Percentiles rank a stretch among this genome's conserved stretches.
phyloP scores from a whole-genome alignment of 2,888 invertebrate species.

The Mimas tiliae region DNA sequence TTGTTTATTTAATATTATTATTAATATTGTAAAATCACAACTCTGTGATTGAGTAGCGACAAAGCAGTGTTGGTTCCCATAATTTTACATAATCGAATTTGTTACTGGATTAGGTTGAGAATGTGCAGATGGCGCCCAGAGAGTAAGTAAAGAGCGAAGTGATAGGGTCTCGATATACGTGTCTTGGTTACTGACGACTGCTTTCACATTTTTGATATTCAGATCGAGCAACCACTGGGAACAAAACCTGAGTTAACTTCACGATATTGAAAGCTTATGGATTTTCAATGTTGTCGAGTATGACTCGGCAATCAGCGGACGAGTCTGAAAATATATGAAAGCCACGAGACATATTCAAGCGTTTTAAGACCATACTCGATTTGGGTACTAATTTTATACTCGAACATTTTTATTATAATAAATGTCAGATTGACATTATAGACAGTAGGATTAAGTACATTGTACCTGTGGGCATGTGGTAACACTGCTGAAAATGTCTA shows the following conservation, averaged over 20 bases:
- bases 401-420: neutral
- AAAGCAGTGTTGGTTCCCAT: slow-evolving; percentile 43
- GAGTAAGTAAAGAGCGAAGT: slow-evolving; percentile 83
- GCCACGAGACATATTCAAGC: slow-evolving; percentile 1
- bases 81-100: slow-evolving; percentile 80
- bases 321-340: slow-evolving; percentile 39
- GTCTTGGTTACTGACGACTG: slow-evolving; percentile 79
- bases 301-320: slow-evolving; percentile 65
- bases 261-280: slow-evolving; percentile 84
- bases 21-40: neutral
- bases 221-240: slow-evolving; percentile 80
- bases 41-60: neutral
- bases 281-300: slow-evolving; percentile 78
- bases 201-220: slow-evolving; percentile 84
- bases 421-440: neutral
- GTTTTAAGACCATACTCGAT: neutral
- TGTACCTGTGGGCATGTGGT: neutral
- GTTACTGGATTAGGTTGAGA: slow-evolving; percentile 78
- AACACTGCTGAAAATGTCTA: slow-evolving; percentile 43
- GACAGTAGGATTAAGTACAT: neutral
- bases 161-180: slow-evolving; percentile 84
- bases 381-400: neutral
- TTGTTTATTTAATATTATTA: slow-evolving; percentile 27
- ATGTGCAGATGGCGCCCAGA: slow-evolving; percentile 81
- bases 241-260: slow-evolving; percentile 82